Evolutionary conservation across 2,113 vertebrate species (phyloP).

Genomic region (Gobio gobio): DNA sequence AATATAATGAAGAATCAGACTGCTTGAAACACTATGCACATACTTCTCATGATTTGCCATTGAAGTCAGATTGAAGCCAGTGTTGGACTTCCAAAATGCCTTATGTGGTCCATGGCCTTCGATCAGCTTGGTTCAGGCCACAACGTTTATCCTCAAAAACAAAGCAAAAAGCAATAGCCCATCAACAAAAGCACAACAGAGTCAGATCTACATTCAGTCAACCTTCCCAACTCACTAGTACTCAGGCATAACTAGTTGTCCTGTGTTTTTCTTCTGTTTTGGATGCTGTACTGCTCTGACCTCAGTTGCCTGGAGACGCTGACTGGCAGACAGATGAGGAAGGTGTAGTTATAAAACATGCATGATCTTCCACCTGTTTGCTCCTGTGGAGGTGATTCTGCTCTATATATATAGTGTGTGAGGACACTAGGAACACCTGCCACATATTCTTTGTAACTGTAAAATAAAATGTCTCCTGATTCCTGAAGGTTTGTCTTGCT

Average conservation of each 20-base stretch:
- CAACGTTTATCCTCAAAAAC: not conserved
- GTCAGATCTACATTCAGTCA: not conserved
- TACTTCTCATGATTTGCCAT: constrained; percentile 61
- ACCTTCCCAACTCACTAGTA: not conserved
- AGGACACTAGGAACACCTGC: constrained; percentile 66
- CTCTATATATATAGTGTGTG: constrained; percentile 6
- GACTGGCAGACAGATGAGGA: constrained; percentile 56
- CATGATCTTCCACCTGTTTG: constrained; percentile 56
- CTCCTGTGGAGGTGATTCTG: constrained; percentile 35
- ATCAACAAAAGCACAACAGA: not conserved
- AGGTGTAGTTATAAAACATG: constrained; percentile 71
- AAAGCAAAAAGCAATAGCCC: not conserved
- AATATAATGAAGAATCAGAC: not conserved
- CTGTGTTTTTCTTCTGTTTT: not conserved
- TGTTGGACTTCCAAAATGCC: not conserved
- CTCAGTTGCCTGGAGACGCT: constrained; percentile 65
- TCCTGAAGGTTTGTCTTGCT: not conserved
- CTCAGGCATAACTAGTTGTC: not conserved
- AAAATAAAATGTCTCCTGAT: not conserved
- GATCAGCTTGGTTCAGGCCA: constrained; percentile 3
- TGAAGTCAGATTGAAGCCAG: constrained; percentile 24
- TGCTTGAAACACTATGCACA: constrained; percentile 38
- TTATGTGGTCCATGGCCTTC: constrained; percentile 15
- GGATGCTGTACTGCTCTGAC: constrained; percentile 19
- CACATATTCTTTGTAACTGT: constrained; percentile 58